Percentiles rank a stretch among this genome's conserved stretches.
Evolutionary conservation across 2,888 invertebrate genomes (phyloP).

Genomic region (Megamerina dolium): DNA sequence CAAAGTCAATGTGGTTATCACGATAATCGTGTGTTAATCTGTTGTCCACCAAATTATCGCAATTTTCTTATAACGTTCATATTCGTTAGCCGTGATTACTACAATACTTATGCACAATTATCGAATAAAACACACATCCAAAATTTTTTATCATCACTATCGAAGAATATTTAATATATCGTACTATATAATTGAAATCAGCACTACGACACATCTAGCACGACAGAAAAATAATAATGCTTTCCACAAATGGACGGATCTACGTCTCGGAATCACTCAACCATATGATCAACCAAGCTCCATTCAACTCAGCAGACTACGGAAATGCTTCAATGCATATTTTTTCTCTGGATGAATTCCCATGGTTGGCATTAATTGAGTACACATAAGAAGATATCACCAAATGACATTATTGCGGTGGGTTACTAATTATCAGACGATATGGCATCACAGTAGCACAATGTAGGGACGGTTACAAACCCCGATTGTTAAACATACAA

Average conservation of each 20-base stretch:
- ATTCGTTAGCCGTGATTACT: not conserved
- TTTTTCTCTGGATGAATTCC: not conserved
- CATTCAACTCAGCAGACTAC: too few species aligned
- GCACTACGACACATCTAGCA: too few species aligned
- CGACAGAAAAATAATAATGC: too few species aligned
- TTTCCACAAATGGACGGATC: too few species aligned
- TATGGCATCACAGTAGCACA: conserved; percentile 68
- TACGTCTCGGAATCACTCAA: too few species aligned
- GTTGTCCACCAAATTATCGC: not conserved
- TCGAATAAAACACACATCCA: too few species aligned
- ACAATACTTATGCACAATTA: not conserved
- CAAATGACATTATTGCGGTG: conserved; percentile 61
- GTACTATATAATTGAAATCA: too few species aligned
- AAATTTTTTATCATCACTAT: too few species aligned
- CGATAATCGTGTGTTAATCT: not conserved
- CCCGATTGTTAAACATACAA: conserved; percentile 53
- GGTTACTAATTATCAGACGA: conserved; percentile 54
- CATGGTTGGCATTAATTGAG: conserved; percentile 2
- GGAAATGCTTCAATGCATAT: too few species aligned
- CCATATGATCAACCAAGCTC: too few species aligned
- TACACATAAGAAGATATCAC: not conserved
- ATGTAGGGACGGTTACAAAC: conserved; percentile 56
- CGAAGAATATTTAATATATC: too few species aligned
- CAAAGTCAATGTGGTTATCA: conserved; percentile 1
- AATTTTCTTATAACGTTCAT: too few species aligned